Percentiles rank a stretch among this genome's conserved stretches.
Conservation (phyloP, 2,113 vertebrate species). For the Macrotis lagotis region DNA sequence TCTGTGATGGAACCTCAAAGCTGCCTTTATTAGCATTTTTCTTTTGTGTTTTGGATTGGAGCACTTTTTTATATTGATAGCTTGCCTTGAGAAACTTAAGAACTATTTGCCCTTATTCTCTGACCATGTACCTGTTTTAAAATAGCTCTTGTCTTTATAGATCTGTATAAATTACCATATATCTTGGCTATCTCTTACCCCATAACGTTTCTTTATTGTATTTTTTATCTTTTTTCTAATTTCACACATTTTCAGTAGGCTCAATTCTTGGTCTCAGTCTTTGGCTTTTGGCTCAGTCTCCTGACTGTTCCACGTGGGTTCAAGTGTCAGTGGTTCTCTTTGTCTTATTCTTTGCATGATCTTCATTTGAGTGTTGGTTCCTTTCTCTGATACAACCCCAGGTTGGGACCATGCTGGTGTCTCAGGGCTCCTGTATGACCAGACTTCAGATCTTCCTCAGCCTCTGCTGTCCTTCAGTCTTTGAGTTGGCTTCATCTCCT, state of each 20-base stretch:
- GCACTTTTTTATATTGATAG: neutral
- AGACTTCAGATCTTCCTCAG: neutral
- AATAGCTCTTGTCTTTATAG: neutral
- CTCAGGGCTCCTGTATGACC: neutral
- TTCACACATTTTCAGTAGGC: neutral
- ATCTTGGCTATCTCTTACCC: neutral
- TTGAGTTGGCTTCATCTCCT: neutral
- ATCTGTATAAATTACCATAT: neutral
- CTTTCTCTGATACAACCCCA: neutral
- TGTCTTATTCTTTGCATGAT: neutral
- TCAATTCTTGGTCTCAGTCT: neutral
- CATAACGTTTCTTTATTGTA: neutral
- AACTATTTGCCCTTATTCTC: neutral
- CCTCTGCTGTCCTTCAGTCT: neutral
- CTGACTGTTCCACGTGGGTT: neutral
- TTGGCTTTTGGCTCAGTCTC: neutral
- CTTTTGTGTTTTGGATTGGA: neutral
- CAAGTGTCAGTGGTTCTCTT: neutral
- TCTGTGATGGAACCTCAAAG: neutral
- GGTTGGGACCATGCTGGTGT: neutral
- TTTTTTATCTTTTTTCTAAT: neutral
- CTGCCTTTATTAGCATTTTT: neutral
- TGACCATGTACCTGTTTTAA: neutral
- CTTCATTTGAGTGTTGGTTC: neutral
- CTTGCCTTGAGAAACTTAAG: neutral